Conservation (phyloP, 2,113 vertebrate species). For the Scopus umbretta region DNA sequence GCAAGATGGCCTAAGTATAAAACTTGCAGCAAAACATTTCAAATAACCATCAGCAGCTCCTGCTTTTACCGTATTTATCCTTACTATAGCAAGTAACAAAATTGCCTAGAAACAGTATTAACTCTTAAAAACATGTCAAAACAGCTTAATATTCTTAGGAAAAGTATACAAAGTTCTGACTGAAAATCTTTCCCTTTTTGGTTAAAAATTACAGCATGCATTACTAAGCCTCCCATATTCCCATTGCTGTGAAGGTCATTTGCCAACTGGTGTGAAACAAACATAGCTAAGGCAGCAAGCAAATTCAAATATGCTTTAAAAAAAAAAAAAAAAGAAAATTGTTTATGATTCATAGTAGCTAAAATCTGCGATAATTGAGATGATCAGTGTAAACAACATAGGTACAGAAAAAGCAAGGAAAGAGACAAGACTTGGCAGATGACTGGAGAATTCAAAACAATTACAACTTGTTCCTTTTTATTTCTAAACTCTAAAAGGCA, state of each 20-base stretch:
- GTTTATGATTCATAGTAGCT: not conserved
- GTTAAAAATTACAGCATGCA: not conserved
- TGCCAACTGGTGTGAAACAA: not conserved
- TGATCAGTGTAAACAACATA: not conserved
- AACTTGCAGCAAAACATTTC: slow-evolving; percentile 8
- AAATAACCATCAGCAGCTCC: not conserved
- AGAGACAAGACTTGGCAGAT: not conserved
- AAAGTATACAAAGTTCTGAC: not conserved
- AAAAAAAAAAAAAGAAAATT: not conserved
- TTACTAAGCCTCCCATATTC: not conserved
- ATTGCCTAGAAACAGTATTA: not conserved
- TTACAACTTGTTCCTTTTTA: not conserved
- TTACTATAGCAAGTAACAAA: not conserved
- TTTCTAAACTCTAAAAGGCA: not conserved
- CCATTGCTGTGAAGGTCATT: not conserved
- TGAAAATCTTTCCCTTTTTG: not conserved
- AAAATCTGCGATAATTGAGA: not conserved
- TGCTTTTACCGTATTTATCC: not conserved
- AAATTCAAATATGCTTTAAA: not conserved
- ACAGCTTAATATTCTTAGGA: not conserved
- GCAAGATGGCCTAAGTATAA: not conserved
- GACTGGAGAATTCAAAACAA: not conserved
- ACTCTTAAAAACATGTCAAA: not conserved
- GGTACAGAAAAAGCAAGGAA: not conserved
- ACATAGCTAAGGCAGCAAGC: not conserved